These are phyloP conservation scores for Sciurus niger DNA, from an alignment of 2,113 vertebrate genomes.

Conservation along the genomic window DNA sequence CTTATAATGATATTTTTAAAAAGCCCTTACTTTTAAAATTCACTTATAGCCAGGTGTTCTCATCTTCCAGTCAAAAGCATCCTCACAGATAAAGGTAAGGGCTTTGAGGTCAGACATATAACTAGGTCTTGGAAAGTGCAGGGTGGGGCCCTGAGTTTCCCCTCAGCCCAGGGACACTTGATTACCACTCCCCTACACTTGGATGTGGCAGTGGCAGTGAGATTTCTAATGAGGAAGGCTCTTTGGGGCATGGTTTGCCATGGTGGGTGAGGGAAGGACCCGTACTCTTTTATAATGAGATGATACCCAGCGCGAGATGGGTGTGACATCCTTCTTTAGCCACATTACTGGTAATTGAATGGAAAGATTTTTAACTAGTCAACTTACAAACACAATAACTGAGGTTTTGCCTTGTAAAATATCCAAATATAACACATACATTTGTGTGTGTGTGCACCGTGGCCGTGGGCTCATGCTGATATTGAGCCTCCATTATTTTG, in stretches of 20 bases:
- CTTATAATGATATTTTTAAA: neutral
- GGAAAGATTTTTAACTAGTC: constrained; percentile 21
- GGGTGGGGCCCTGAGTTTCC: neutral
- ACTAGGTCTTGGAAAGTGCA: neutral
- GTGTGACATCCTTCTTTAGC: neutral
- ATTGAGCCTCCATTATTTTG: neutral
- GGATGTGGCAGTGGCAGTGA: neutral
- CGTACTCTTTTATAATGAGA: neutral
- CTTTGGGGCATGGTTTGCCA: neutral
- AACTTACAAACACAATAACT: neutral
- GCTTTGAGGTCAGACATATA: neutral
- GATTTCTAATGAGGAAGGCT: neutral
- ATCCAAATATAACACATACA: neutral
- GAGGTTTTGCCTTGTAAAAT: neutral
- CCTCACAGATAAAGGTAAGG: neutral
- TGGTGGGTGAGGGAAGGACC: neutral
- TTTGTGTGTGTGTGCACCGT: no score
- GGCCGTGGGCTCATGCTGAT: neutral
- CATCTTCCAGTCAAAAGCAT: neutral
- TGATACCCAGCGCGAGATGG: neutral
- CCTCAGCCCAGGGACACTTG: neutral
- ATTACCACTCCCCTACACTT: no score
- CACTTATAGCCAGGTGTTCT: neutral
- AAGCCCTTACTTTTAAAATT: neutral
- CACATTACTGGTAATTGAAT: neutral